phyloP scores from a whole-genome alignment of 2,797 vertebrate species.

The Vultur gryphus region DNA sequence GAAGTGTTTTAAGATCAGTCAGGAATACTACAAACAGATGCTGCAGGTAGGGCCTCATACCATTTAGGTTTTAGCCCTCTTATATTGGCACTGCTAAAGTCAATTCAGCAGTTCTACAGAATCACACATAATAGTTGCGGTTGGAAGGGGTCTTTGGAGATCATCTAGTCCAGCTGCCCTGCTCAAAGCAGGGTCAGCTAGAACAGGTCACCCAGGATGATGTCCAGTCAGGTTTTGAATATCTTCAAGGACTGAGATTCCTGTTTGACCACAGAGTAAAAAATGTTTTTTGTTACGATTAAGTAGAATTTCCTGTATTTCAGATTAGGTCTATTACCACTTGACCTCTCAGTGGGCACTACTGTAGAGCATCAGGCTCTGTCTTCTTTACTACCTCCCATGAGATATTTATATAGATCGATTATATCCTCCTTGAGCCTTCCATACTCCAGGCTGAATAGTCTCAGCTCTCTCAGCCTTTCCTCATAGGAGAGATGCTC shows the following conservation, averaged over 20 bases:
- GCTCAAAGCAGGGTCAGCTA: background rate
- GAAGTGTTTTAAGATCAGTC: background rate
- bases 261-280: background rate
- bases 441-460: background rate
- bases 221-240: background rate
- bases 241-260: background rate
- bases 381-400: background rate
- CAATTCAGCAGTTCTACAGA: background rate
- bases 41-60: background rate
- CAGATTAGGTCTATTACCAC: background rate
- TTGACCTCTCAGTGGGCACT: background rate
- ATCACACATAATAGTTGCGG: background rate
- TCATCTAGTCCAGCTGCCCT: background rate
- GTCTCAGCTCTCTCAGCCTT: background rate
- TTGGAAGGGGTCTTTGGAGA: background rate
- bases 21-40: background rate
- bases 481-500: background rate
- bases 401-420: background rate
- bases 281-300: fast-evolving
- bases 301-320: background rate
- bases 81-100: background rate
- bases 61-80: background rate
- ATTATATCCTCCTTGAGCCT: background rate
- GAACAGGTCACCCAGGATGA: background rate
- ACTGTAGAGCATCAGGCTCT: no score